Evolutionary conservation across 2,888 invertebrate species (phyloP), one percentile per base, ranked within the genome.

Genomic region (Eilema caniola): DNA sequence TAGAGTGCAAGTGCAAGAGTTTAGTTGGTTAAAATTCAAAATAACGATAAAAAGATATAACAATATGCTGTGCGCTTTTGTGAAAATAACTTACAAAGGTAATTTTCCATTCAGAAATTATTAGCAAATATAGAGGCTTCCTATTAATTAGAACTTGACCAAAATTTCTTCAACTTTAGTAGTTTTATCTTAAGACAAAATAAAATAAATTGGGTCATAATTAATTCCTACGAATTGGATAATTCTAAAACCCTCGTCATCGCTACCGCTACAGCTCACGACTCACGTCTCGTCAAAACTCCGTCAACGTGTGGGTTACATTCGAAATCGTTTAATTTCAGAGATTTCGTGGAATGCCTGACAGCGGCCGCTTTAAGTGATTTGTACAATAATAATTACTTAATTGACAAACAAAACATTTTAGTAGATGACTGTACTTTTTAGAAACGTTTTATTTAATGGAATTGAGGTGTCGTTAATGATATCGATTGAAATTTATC

Each of bases 281-380:
- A 8, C 75, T 81, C 81, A 73, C 2, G 37, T 71, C 70, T 37
- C 67, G 59, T 23, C 81, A 80, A 84, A 86, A 88, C 85, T 87
- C 83, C 74, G 79, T 77, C 88, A 85, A 83, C 88, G 88, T 87
- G 88, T 88, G 89, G 83, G 88, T 88, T 88, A 88, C 88, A 86
- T 87, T 85, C 79, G 81, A 88, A 89, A 91, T 87, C 92, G 91
- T 92, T 93, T 93, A 92, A 92, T 91, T 93, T 88, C 88, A 86
- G 85, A 79, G 83, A 83, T 89, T 93, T 91, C 91, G 85, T 81
- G 84, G 90, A 88, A 86, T 84, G 72, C 73, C 62, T 76, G 81
- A 77, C 81, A 78, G 78, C 73, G 73, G 86, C 83, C 82, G 87
- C 87, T 86, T 89, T 90, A 89, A 90, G 85, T 89, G 89, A 91